Base-by-base conservation (phyloP, 2,797 vertebrate species). In the Rhinogobio ventralis region DNA sequence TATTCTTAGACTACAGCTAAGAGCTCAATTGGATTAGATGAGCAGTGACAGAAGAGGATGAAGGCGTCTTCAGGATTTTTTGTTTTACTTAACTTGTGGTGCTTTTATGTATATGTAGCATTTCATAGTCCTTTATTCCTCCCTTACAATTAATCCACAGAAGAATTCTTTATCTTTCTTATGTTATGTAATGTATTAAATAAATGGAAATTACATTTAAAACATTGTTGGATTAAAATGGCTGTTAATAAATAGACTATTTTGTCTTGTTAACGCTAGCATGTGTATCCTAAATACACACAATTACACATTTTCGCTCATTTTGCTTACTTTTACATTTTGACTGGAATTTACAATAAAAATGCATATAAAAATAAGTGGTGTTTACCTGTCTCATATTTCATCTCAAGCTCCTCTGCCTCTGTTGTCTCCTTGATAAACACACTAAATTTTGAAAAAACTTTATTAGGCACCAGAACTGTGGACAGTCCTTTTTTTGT, bases 11-110 rank as follows among this genome's bases (percentile, higher is more conserved):
- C 15, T 83, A 82, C 49, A 76, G 87, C 88, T 94, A 94, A 96
- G 93, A 92, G 90, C 95, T 89, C 93, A 94, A 95, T 93, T 93
- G 94, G 95, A 94, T 96, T 95, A 94, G 78, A 90, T 79, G 81
- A 89, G 90, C 87, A 86, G 90, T 91, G 93, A 94, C 92, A 64
- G 90, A 72, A 82, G 68, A 79, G 69, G 76, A 79, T 64, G 68
- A 79, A 69, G 76, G 72, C 62, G 82, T 78, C 66, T 62, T 62
- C 28, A 23, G 62, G 77, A 67, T 74, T 7, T 46, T 67, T 67
- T 45, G 28, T 28, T 81, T 71, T 25, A 25, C 33, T 81, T 15
- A 39, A 55, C 19, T 10, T 49, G 3, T 67, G 25, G 57, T 45
- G 36, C 15, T 78, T 62, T 28, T 19, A 42, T 42, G n/a, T 49